Base-by-base conservation (phyloP, 2,797 vertebrate genomes). In the Pyrocephalus nanus region DNA sequence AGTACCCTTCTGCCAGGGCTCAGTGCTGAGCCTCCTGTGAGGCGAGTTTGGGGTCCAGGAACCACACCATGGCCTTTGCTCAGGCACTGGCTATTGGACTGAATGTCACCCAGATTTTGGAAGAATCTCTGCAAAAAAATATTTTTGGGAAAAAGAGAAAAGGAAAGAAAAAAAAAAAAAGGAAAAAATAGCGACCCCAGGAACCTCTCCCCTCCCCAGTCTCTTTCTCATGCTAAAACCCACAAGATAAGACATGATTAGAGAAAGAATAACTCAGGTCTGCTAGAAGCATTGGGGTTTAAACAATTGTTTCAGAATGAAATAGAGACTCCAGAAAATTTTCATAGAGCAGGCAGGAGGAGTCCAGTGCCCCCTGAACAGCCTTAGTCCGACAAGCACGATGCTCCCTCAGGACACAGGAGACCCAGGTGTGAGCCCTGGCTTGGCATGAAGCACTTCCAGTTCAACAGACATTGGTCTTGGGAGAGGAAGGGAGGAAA, bases 361-460 rank as follows among this genome's bases (percentile, higher is more conserved):
- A 45, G 9, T 4, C 25, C 79, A 72, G 42, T 38, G 22, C 27
- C 62, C 36, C 40, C 38, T 1, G 0, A 81, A 22, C 8, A 85
- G 72, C 34, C 43, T 36, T 14, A 77, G 34, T 45, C 48, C 0
- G 0, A 42, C 0, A 1, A 77, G 50, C n/a, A 50, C 4, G 1
- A 32, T 1, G 9, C 64, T 67, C 7, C 65, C 70, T 38, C 6
- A 0, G 4, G 48, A 64, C 2, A 2, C 0, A 0, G 45, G 40
- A 81, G 69, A 92, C 17, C 34, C 81, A 86, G 60, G 26, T 65
- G 61, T 8, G 1, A 73, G 74, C 16, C 25, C 66, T 62, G 1
- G 0, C 26, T 57, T 38, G 71, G 81, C 11, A 0, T 4, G 1
- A 58, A 54, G 26, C 64, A 34, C 38, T 74, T 62, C 47, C 76